Evolutionary conservation across 2,888 invertebrate species (phyloP).

Genomic region (Ischnura elegans): DNA sequence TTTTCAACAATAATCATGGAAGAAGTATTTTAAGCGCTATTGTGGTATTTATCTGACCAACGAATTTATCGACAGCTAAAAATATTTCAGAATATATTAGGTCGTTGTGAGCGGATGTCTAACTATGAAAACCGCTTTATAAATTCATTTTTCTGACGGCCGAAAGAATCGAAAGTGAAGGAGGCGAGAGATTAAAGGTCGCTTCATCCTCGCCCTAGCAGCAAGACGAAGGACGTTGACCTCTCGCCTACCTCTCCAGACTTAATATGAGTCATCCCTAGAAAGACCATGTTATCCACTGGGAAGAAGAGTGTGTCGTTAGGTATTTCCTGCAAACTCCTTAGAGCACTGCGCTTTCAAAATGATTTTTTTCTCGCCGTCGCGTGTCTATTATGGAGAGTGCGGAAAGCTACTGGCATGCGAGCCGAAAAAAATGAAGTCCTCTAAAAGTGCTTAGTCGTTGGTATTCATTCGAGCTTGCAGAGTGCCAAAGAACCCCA

Average conservation of each 20-base stretch:
- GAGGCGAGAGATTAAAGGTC: background rate
- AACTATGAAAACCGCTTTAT: no score
- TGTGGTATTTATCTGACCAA: no score
- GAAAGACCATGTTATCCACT: background rate
- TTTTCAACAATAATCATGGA: no score
- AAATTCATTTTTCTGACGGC: background rate
- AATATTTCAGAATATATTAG: no score
- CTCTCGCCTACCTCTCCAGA: background rate
- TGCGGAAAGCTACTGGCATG: background rate
- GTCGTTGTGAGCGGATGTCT: no score
- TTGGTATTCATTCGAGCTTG: background rate
- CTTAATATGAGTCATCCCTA: background rate
- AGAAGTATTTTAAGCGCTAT: no score
- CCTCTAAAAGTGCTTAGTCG: background rate
- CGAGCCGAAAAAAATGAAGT: background rate
- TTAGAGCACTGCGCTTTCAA: background rate
- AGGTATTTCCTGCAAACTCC: background rate
- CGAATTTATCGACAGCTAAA: no score
- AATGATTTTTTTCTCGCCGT: background rate
- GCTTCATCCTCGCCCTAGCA: background rate
- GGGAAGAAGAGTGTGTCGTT: constrained; percentile 15
- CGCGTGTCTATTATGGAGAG: background rate
- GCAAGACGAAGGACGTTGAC: background rate
- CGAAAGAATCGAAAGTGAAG: background rate
- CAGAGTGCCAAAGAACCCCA: background rate